Conservation (phyloP, 2,797 vertebrate genomes). For the Bradypus variegatus region DNA sequence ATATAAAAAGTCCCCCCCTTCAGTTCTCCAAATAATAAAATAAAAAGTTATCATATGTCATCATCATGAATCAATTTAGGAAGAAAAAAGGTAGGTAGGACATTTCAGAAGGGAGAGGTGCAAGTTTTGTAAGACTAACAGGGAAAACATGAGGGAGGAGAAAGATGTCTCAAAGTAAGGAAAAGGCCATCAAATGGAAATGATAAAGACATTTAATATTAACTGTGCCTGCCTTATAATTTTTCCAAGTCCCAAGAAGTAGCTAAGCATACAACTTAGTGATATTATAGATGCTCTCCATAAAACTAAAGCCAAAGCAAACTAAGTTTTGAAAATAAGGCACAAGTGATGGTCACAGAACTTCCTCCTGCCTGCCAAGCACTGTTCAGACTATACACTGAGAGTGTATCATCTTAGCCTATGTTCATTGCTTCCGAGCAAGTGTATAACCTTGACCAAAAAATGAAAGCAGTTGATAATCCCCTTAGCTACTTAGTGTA, state of each 20-base stretch:
- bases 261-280: background rate
- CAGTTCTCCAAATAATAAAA: background rate
- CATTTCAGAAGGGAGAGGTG: background rate
- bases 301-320: background rate
- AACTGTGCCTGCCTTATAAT: background rate
- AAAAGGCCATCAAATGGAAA: background rate
- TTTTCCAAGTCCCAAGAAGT: background rate
- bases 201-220: background rate
- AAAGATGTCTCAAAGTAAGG: background rate
- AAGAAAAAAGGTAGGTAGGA: background rate
- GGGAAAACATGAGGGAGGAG: background rate
- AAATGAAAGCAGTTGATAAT: background rate
- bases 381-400: background rate
- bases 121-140: background rate
- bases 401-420: background rate
- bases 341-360: background rate
- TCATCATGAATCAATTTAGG: background rate
- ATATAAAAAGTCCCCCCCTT: background rate
- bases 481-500: background rate
- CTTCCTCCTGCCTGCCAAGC: background rate
- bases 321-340: background rate
- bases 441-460: background rate
- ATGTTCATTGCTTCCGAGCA: background rate
- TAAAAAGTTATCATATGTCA: background rate
- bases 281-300: background rate